phyloP scores from a whole-genome alignment of 2,797 vertebrate genomes.

The Neosilurus hyrtlii region DNA sequence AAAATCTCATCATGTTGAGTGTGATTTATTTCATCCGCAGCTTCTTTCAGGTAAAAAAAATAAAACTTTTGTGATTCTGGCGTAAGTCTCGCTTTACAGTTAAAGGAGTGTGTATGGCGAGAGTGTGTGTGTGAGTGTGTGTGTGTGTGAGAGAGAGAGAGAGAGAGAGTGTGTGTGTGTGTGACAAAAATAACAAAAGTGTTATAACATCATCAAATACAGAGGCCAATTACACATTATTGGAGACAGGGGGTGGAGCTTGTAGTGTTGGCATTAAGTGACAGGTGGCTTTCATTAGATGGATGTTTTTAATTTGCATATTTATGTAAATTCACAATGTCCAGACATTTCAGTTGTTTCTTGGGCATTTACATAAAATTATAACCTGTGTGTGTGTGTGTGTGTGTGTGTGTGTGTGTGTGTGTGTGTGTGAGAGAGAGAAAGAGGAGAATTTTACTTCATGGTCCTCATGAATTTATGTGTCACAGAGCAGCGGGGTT shows the following conservation, averaged over 20 bases:
- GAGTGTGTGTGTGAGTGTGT: background rate
- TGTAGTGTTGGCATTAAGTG: too few species aligned
- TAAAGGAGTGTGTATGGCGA: background rate
- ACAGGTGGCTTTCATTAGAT: too few species aligned
- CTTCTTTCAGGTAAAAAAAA: slow-evolving; percentile 57
- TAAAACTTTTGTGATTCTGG: background rate
- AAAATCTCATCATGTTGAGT: slow-evolving; percentile 53
- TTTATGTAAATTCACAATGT: too few species aligned
- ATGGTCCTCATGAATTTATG: background rate
- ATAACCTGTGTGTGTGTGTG: background rate
- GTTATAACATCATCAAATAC: too few species aligned
- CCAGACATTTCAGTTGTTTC: background rate
- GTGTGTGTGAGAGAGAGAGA: background rate
- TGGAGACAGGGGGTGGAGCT: too few species aligned
- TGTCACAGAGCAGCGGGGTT: background rate
- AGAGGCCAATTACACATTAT: too few species aligned
- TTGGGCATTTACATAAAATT: background rate
- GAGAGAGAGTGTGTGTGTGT: too few species aligned
- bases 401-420: background rate
- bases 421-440: slow-evolving; percentile 1
- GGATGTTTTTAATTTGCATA: too few species aligned
- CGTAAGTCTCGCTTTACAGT: background rate
- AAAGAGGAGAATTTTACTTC: background rate
- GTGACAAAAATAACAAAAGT: too few species aligned
- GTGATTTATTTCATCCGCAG: slow-evolving; percentile 57